Base-by-base conservation (phyloP, 2,888 invertebrate species). In the Orthosia incerta region DNA sequence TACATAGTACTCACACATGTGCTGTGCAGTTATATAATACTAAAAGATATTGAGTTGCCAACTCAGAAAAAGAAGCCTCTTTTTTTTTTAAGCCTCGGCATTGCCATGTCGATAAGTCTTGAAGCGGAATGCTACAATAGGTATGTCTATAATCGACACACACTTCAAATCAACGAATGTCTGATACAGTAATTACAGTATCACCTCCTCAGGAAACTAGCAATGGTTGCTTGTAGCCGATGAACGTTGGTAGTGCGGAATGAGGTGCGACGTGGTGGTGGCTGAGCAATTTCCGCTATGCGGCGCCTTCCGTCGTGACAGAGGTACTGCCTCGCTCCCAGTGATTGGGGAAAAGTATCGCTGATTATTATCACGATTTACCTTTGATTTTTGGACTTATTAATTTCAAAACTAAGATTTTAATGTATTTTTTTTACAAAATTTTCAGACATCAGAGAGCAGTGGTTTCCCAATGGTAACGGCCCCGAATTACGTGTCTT, bases 281-380 rank as follows among this genome's bases (percentile, higher is more conserved):
- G 80, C 81, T 80, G 77, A 70, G 72, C 74, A 85, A 87, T 87
- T 87, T 87, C 87, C 86, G 86, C 70, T 72, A 71, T 79, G 71
- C 66, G 78, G 72, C 70, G 67, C 73, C 74, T 77, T 79, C 80
- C 83, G 80, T 65, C 66, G 39, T 59, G 23, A n/a, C 61, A 51
- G 57, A 74, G 56, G 53, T 59, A 13, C 15, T 46, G 56, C 61
- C 46, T 23, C 64, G 59, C 61, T 62, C 26, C 62, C 26, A 53
- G 66, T 83, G 80, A 84, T 82, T 82, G 73, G 46, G 63, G 63
- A 73, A 68, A 66, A 64, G 74, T 75, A 79, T 79, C 59, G 59
- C 57, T 69, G 62, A 70, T 80, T 70, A 50, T 65, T 62, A 83
- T 69, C 26, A 46, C 23, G 45, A 51, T 71, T 72, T 56, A 48